Evolutionary conservation across 2,797 vertebrate species (phyloP).

Genomic region (Caiman crocodilus): DNA sequence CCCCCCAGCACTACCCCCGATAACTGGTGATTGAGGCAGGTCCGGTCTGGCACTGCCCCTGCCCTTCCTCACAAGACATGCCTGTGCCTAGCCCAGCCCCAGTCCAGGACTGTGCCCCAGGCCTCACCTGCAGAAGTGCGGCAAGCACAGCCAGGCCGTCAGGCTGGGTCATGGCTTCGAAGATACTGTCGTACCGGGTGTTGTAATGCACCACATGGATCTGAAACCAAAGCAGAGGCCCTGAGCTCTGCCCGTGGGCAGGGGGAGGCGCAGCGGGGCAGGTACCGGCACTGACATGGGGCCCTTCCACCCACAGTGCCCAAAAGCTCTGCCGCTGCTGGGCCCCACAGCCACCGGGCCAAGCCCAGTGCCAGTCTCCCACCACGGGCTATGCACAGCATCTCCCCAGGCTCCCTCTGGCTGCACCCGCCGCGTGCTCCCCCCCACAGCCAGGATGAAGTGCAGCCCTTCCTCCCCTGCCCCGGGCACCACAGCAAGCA

Average conservation of each 20-base stretch:
- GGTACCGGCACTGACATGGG: accelerated
- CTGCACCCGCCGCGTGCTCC: no score
- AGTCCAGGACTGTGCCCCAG: neutral
- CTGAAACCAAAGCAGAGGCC: conserved; percentile 65
- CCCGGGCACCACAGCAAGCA: neutral
- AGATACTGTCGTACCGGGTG: conserved; percentile 77
- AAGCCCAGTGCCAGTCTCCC: accelerated
- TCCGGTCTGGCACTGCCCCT: neutral
- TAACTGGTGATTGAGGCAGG: neutral
- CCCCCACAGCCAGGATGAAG: neutral
- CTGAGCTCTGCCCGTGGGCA: neutral
- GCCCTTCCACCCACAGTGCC: neutral
- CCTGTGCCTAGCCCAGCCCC: neutral
- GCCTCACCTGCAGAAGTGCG: conserved; percentile 84
- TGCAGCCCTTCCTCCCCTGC: accelerated
- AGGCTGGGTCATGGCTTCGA: conserved; percentile 73
- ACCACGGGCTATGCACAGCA: neutral
- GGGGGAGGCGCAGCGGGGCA: neutral
- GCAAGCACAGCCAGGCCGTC: conserved; percentile 88
- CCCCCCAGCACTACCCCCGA: neutral
- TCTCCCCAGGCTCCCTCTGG: neutral
- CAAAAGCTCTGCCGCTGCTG: neutral
- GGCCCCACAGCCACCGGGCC: no score
- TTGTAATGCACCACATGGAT: conserved; percentile 89
- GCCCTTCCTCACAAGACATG: neutral